Evolutionary conservation across 2,113 vertebrate genomes (phyloP), one percentile per base, ranked within the genome.

Genomic region (Vulpes lagopus): DNA sequence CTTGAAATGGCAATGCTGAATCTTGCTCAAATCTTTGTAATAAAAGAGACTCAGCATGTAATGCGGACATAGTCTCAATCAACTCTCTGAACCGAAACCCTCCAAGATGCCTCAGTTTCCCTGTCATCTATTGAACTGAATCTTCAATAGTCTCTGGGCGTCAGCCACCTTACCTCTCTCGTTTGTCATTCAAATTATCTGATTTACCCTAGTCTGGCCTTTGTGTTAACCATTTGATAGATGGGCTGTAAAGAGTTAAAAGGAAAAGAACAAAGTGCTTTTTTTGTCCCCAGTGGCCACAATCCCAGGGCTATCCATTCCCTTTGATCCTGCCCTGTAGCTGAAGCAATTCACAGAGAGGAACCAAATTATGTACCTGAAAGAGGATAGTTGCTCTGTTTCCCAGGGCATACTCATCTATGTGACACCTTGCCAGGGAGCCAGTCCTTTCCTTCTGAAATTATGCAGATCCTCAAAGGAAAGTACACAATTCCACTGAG

Each of bases 1-100:
- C 95, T 97, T 94, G 89, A 98, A 95, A 83, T 94, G 30, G 60
- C 94, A 96, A 90, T 87, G 81, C 38, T 80, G 23, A 92, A 95
- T 95, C 11, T 79, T 92, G 69, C 62, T 95, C 84, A 97, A 96
- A n/a, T 88, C 88, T 53, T 91, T 88, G 55, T 89, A 82, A 89
- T 83, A 1, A 97, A 98, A 73, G 49, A 95, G 43, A 98, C 94
- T 16, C n/a, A 91, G 95, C 91, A 79, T 79, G 65, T 65, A 91
- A 10, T 11, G 20, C 2, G 8, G 0, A 55, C 25, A 2, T 69
- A 64, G 15, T 87, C 78, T 62, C 76, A 60, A 38, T 35, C 64
- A 76, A 76, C 51, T 32, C 62, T 88, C 84, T 79, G 86, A 91
- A 95, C 49, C 83, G 81, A 97, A 95, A 92, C 30, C 25, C 65